These are phyloP conservation scores for Eumerus sabulonum DNA, from an alignment of 2,888 invertebrate species.

Conservation along the genomic window DNA sequence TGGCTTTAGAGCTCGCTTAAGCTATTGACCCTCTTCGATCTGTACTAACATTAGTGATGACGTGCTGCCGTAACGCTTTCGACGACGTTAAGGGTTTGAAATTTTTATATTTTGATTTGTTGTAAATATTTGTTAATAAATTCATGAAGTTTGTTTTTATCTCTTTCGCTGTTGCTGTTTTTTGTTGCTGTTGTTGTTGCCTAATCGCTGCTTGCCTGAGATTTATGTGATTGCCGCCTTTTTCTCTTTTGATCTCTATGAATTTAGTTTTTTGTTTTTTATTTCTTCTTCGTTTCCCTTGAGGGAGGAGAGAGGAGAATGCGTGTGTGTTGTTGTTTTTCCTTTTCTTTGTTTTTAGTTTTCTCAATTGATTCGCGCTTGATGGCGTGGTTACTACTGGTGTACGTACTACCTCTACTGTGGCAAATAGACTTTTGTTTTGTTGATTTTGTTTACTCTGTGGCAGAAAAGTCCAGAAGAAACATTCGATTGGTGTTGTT, in stretches of 20 bases:
- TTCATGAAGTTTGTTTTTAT: slow-evolving; percentile 77
- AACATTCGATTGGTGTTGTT: slow-evolving; percentile 19
- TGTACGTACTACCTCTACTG: too few species aligned
- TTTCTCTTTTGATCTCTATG: slow-evolving; percentile 26
- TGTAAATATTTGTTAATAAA: slow-evolving; percentile 73
- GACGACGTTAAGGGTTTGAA: slow-evolving; percentile 71
- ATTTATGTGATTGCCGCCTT: slow-evolving; percentile 3
- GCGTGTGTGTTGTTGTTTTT: too few species aligned
- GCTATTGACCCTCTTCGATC: slow-evolving; percentile 62
- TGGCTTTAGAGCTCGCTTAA: slow-evolving; percentile 61
- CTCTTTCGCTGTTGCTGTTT: slow-evolving; percentile 56
- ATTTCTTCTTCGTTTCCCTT: slow-evolving; percentile 58
- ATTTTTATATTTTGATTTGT: slow-evolving; percentile 74
- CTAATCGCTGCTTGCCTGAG: too few species aligned
- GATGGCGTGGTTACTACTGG: too few species aligned
- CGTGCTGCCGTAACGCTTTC: slow-evolving; percentile 70
- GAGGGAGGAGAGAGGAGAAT: slow-evolving; percentile 1
- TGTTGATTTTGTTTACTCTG: not conserved
- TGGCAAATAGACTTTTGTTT: too few species aligned
- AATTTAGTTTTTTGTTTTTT: slow-evolving; percentile 58
- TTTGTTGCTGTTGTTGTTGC: too few species aligned
- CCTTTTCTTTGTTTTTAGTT: too few species aligned
- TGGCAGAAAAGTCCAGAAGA: slow-evolving; percentile 16
- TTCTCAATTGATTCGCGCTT: too few species aligned
- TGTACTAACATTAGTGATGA: slow-evolving; percentile 53